Conservation (phyloP, 2,888 invertebrate species). For the Philaethria dido region DNA sequence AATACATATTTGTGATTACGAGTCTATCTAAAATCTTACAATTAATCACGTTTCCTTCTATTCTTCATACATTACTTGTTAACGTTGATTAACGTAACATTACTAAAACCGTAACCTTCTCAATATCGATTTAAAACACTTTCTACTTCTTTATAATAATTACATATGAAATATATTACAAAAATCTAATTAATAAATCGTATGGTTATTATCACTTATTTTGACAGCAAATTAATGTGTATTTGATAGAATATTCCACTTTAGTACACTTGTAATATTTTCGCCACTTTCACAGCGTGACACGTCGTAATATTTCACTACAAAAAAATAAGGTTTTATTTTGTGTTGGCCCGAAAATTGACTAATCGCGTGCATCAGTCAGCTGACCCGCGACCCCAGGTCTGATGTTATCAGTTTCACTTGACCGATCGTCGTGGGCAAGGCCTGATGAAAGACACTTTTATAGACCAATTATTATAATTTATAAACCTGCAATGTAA, state of each 20-base stretch:
- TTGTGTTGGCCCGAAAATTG: slow-evolving; percentile 47
- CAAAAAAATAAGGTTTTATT: slow-evolving; percentile 43
- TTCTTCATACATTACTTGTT: no score
- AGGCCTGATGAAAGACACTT: slow-evolving; percentile 48
- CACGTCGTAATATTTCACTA: slow-evolving; percentile 43
- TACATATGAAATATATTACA: background rate
- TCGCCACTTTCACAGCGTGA: slow-evolving; percentile 42
- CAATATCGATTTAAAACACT: background rate
- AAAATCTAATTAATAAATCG: background rate
- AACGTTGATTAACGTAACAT: no score
- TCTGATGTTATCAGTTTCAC: slow-evolving; percentile 47
- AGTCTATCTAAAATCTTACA: no score
- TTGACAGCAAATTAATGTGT: background rate
- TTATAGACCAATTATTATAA: slow-evolving; percentile 43
- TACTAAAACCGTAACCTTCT: background rate
- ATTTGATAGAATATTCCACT: slow-evolving; percentile 16
- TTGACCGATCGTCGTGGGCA: slow-evolving; percentile 45
- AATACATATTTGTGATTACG: no score
- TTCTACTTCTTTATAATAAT: background rate
- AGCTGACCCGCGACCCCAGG: slow-evolving; percentile 44
- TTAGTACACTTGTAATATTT: slow-evolving; percentile 43
- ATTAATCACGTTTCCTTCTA: no score
- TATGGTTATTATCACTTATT: background rate
- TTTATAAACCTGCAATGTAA: slow-evolving; percentile 27
- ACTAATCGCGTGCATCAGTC: slow-evolving; percentile 51